Conservation (phyloP, 2,797 vertebrate genomes). For the Gephyroberyx darwinii region DNA sequence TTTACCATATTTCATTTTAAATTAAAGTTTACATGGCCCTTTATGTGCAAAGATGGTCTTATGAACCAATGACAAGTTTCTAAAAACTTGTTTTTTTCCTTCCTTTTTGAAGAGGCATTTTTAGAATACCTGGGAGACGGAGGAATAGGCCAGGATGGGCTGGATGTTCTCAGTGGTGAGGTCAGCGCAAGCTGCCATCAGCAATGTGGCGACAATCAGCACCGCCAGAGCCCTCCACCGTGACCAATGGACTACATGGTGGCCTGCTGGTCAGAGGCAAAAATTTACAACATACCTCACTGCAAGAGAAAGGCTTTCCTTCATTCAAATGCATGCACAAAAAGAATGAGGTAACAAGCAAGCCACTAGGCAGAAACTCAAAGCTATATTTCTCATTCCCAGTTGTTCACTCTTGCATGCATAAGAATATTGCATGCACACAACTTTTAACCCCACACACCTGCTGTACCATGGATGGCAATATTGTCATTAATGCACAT, state of each 20-base stretch:
- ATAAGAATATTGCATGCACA: slow-evolving; percentile 24
- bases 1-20: background rate
- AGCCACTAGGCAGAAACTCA: slow-evolving; percentile 6
- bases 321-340: slow-evolving; percentile 37
- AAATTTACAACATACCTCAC: slow-evolving; percentile 9
- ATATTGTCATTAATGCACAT: slow-evolving; percentile 61
- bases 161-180: slow-evolving; percentile 89
- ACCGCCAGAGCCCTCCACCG: slow-evolving; percentile 82
- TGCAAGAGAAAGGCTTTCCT: background rate
- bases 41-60: background rate
- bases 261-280: slow-evolving; percentile 55
- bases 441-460: slow-evolving; percentile 48
- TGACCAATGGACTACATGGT: slow-evolving; percentile 85
- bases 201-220: slow-evolving; percentile 82
- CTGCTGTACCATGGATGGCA: slow-evolving; percentile 38
- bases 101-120: background rate
- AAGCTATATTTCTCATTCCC: background rate
- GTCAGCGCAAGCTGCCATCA: slow-evolving; percentile 92
- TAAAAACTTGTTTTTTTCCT: background rate
- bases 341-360: slow-evolving; percentile 13
- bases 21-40: background rate
- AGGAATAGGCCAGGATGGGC: slow-evolving; percentile 85
- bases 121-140: slow-evolving; percentile 84
- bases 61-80: background rate
- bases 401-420: background rate